A percentile compares a stretch with the other conserved stretches of the same genome.
phyloP scores from a whole-genome alignment of 2,797 vertebrate genomes.

The Schizopygopsis malacanthus region DNA sequence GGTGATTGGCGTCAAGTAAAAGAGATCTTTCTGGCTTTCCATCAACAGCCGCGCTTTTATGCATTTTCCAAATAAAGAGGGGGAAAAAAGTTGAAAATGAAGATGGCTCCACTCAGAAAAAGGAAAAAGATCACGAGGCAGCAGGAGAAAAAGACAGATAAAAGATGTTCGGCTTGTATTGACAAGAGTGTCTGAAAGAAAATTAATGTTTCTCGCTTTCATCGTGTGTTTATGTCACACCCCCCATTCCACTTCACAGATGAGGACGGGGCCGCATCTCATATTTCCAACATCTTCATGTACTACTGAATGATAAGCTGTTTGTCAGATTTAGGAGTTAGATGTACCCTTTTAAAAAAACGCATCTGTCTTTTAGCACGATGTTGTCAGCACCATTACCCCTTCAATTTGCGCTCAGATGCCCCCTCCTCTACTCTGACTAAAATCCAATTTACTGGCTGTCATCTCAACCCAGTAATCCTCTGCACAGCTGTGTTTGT shows the following conservation, averaged over 20 bases:
- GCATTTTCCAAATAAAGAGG: conserved; percentile 24
- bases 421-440: conserved; percentile 77
- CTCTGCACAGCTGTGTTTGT: conserved; percentile 80
- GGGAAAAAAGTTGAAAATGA: conserved; percentile 53
- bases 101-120: conserved; percentile 61
- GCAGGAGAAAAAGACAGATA: conserved; percentile 52
- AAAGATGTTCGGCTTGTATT: conserved; percentile 69
- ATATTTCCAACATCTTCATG: conserved; percentile 46
- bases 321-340: conserved; percentile 74
- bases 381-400: conserved; percentile 80
- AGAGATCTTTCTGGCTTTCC: conserved; percentile 58
- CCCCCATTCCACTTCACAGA: conserved; percentile 46
- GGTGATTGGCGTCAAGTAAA: conserved; percentile 55
- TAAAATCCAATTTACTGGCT: conserved; percentile 88
- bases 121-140: conserved; percentile 53
- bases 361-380: conserved; percentile 78
- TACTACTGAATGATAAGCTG: conserved; percentile 66
- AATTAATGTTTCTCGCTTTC: conserved; percentile 65
- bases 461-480: conserved; percentile 85
- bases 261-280: conserved; percentile 42
- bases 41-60: conserved; percentile 55
- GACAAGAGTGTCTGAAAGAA: conserved; percentile 66
- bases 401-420: conserved; percentile 78
- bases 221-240: conserved; percentile 46
- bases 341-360: conserved; percentile 74